These are phyloP conservation scores for Manacus vitellinus DNA, from an alignment of 2,113 vertebrate species.

Conservation along the genomic window DNA sequence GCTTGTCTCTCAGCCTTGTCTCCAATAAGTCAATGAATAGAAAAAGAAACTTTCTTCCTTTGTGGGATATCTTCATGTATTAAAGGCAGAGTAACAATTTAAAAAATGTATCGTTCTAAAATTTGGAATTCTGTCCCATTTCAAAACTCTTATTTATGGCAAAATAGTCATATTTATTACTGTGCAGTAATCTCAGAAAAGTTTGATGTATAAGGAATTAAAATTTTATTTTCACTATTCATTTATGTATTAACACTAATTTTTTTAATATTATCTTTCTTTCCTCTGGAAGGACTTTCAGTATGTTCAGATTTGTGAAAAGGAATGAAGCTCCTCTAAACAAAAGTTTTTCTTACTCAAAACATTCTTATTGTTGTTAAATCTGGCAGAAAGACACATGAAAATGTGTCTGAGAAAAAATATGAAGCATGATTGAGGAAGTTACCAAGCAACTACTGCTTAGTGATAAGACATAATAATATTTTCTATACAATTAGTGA, in stretches of 20 bases:
- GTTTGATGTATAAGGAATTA: not conserved
- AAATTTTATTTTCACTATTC: not conserved
- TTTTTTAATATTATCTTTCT: not conserved
- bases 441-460: not conserved
- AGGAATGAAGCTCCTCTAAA: not conserved
- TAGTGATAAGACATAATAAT: not conserved
- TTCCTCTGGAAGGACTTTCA: not conserved
- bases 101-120: not conserved
- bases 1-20: not conserved
- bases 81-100: not conserved
- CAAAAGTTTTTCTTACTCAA: not conserved
- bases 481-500: not conserved
- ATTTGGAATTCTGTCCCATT: not conserved
- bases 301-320: not conserved
- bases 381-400: not conserved
- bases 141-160: not conserved
- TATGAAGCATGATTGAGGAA: not conserved
- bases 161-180: not conserved
- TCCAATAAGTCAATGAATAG: not conserved
- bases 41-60: not conserved
- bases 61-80: not conserved
- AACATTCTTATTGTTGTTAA: not conserved
- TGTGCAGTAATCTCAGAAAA: not conserved
- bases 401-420: not conserved
- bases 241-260: not conserved